These are phyloP conservation scores for Phataginus tetradactyla DNA, from an alignment of 2,797 vertebrate species.

Conservation along the genomic window DNA sequence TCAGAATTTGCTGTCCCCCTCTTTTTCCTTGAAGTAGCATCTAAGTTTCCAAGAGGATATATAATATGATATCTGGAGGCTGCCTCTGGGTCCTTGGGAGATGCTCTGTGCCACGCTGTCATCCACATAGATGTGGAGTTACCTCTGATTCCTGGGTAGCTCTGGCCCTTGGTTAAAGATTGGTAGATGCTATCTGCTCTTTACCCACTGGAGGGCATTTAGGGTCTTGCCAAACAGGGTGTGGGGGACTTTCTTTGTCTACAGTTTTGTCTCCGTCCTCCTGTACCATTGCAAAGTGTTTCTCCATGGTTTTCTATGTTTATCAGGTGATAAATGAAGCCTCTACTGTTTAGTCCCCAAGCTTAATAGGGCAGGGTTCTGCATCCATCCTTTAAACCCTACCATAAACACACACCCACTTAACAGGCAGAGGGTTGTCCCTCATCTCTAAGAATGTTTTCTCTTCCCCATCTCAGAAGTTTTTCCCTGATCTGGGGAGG, in stretches of 20 bases:
- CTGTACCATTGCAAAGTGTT: neutral
- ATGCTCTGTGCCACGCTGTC: too few species aligned
- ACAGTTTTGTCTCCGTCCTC: neutral
- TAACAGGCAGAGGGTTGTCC: neutral
- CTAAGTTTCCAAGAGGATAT: neutral
- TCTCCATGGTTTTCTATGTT: neutral
- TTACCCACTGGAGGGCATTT: neutral
- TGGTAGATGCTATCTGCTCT: neutral
- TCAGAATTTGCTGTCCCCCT: neutral
- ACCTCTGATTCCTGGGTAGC: neutral
- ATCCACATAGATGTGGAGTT: neutral
- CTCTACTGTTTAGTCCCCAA: neutral
- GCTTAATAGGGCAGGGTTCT: neutral
- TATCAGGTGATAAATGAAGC: neutral
- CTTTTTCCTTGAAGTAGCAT: neutral
- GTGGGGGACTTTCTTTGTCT: neutral
- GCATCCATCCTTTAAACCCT: neutral
- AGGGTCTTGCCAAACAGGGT: neutral
- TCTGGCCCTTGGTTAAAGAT: neutral
- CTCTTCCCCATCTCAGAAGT: neutral
- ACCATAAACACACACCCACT: neutral
- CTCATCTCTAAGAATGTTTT: neutral
- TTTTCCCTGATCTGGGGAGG: neutral
- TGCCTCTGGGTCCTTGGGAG: neutral
- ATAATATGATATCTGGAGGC: neutral